phyloP scores from a whole-genome alignment of 2,888 invertebrate genomes.

The Colostygia pectinataria region DNA sequence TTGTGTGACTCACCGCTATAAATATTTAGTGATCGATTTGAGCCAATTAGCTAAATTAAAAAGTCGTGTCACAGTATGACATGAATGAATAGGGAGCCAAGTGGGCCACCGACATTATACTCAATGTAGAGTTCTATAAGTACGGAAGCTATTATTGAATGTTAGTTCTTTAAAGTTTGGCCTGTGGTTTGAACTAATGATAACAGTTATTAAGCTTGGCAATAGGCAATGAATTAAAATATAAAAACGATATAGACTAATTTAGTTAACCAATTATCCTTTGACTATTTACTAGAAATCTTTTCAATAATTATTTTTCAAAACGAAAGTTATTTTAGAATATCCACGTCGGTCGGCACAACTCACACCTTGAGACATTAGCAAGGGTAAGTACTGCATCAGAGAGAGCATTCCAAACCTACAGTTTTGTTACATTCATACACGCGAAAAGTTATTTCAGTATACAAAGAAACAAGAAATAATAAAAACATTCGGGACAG shows the following conservation, averaged over 20 bases:
- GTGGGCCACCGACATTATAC: constrained; percentile 8
- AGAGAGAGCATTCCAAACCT: constrained; percentile 1
- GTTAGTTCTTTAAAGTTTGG: no score
- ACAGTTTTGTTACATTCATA: constrained; percentile 10
- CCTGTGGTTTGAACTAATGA: no score
- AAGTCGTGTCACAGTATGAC: constrained; percentile 17
- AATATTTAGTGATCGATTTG: constrained; percentile 24
- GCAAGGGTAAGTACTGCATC: constrained; percentile 2
- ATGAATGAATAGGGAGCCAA: constrained; percentile 11
- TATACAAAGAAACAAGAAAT: constrained; percentile 10
- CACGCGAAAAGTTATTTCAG: constrained; percentile 11
- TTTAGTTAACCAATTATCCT: no score
- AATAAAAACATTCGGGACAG: neutral
- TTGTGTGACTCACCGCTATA: constrained; percentile 15
- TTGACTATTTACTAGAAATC: no score
- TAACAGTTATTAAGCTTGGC: no score
- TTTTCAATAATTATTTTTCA: no score
- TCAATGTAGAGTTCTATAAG: neutral
- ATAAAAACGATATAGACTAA: no score
- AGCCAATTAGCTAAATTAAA: constrained; percentile 22
- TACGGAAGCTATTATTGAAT: no score
- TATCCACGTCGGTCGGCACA: no score
- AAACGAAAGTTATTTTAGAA: no score
- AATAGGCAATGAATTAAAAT: no score
- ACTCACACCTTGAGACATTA: neutral